Percentiles rank a stretch among this genome's conserved stretches.
These are phyloP conservation scores for Coryphaenoides rupestris DNA, from an alignment of 2,113 vertebrate species.

Conservation along the genomic window DNA sequence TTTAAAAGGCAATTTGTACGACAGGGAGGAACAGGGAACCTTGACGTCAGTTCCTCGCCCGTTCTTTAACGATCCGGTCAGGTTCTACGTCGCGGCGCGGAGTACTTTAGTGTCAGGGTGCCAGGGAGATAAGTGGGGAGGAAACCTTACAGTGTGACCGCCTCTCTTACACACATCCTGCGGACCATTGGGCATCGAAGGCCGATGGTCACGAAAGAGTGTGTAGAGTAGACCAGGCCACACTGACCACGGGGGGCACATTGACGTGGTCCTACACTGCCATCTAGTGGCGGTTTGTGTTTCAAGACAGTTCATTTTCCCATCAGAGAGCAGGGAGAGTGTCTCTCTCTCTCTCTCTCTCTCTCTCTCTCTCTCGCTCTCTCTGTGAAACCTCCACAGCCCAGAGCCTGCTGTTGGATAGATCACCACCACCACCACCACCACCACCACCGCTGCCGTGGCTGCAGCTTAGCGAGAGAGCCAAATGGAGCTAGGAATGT, in stretches of 20 bases:
- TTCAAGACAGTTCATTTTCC: not conserved
- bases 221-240: no score
- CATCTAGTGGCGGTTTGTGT: conserved; percentile 53
- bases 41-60: not conserved
- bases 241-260: not conserved
- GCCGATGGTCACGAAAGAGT: no score
- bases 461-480: no score
- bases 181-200: no score
- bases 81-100: not conserved
- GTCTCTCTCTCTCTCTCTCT: no score
- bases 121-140: not conserved
- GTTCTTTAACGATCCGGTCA: not conserved
- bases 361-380: no score
- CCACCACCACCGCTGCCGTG: no score
- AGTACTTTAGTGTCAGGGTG: not conserved
- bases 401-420: no score
- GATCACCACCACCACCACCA: no score
- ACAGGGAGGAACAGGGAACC: not conserved
- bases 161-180: no score
- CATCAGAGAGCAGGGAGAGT: not conserved
- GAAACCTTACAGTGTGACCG: no score
- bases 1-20: not conserved
- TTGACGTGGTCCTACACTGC: conserved; percentile 33
- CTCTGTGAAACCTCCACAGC: not conserved
- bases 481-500: conserved; percentile 1